Evolutionary conservation across 2,888 invertebrate species (phyloP), one percentile per base, ranked within the genome.

Genomic region (Poecilus cupreus): DNA sequence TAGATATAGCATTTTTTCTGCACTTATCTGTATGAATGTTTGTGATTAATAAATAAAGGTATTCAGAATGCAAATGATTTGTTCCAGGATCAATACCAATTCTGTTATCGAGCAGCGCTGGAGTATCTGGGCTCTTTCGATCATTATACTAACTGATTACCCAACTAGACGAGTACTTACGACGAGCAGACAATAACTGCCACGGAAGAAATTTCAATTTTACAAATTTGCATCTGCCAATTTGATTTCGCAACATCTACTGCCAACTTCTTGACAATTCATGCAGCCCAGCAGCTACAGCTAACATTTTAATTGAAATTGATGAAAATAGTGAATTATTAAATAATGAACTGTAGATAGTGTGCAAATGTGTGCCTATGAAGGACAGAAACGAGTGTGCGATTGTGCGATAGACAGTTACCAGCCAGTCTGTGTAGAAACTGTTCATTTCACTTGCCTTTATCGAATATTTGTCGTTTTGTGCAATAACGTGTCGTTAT

Each of bases 51-150:
- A n/a, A n/a, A n/a, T n/a, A n/a, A n/a, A n/a, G n/a, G n/a, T n/a
- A n/a, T n/a, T n/a, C n/a, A n/a, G n/a, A n/a, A n/a, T n/a, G n/a
- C n/a, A n/a, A n/a, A n/a, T 79, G 13, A 26, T 26, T 20, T 68
- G 32, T 64, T 68, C 70, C 82, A 97, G 97, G 98, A 99, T 91
- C 99, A 99, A 91, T 99, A 99, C 91, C 98, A 99, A 90, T 99
- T 99, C 92, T 98, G 99, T 91, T 99, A 99, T 91, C 95, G 98
- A 86, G 98, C 99, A 83, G 98, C 98, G 86, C 92, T 99, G 89
- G 99, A 99, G 89, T 99, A 99, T 91, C 93, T 99, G 89, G 97
- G 98, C 86, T 98, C 98, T 22, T 99, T 98, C 90, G 98, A 98
- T 91, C 98, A 98, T 90, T 97, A 97, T 91, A 94, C 96, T 89